Evolutionary conservation across 1,140 invertebrate genomes (phyloP).

Genomic region (Drosophila murphyi): DNA sequence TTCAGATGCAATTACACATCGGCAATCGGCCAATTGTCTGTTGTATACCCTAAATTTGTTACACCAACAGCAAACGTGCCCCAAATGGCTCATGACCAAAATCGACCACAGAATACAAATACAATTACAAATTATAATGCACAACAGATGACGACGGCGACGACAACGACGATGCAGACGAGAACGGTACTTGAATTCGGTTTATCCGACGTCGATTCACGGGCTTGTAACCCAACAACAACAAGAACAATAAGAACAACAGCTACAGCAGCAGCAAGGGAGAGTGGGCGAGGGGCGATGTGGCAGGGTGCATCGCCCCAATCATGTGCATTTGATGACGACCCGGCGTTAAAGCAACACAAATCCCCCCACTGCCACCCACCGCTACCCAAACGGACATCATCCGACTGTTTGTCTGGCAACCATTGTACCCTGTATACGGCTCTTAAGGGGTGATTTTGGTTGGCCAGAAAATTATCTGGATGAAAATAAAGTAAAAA

Average conservation of each 20-base stretch:
- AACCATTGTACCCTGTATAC: constrained; percentile 29
- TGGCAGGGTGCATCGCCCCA: constrained; percentile 4
- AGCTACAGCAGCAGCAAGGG: constrained; percentile 7
- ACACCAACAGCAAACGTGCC: constrained; percentile 22
- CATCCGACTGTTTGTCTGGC: constrained; percentile 40
- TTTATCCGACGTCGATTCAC: constrained; percentile 1
- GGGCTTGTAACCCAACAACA: neutral
- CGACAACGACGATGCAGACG: constrained; percentile 6
- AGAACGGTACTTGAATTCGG: neutral
- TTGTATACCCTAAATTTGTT: neutral
- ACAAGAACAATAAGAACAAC: too few relatives aligned
- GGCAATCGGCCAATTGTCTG: neutral
- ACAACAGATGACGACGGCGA: constrained; percentile 58
- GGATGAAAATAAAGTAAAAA: too few relatives aligned
- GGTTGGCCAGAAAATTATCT: too few relatives aligned
- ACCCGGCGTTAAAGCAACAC: constrained; percentile 26
- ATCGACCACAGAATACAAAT: constrained; percentile 13
- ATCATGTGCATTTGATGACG: constrained; percentile 54
- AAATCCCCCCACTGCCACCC: neutral
- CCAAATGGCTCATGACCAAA: constrained; percentile 31
- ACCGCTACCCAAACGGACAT: neutral
- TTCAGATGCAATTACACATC: neutral
- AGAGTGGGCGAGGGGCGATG: neutral
- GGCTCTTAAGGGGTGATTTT: too few relatives aligned
- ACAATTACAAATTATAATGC: constrained; percentile 63